These are phyloP conservation scores for Seriola rivoliana DNA, from an alignment of 2,113 vertebrate species.

Conservation along the genomic window DNA sequence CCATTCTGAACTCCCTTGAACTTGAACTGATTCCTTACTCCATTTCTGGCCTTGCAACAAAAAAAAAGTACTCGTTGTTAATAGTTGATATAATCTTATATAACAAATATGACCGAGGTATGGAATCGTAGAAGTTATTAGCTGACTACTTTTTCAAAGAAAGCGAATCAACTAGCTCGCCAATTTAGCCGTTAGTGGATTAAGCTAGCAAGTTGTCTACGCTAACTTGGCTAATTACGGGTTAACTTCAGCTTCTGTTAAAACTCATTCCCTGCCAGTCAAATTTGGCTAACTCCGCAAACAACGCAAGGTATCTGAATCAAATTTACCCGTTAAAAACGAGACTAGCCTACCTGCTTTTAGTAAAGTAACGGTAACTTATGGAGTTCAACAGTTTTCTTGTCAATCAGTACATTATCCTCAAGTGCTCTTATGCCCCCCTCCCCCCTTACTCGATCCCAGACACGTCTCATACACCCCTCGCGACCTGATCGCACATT, in stretches of 20 bases:
- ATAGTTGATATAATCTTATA: not conserved
- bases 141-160: not conserved
- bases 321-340: not conserved
- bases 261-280: not conserved
- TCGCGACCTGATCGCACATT: conserved; percentile 55
- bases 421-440: conserved; percentile 16
- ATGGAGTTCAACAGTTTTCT: not conserved
- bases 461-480: not conserved
- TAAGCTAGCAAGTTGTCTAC: conserved; percentile 27
- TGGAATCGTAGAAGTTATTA: not conserved
- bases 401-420: not conserved
- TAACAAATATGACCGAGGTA: not conserved
- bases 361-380: not conserved
- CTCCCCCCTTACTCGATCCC: not conserved
- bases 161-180: not conserved
- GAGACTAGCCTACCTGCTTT: not conserved
- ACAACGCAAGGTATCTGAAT: not conserved
- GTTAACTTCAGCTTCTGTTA: not conserved
- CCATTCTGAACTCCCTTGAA: conserved; percentile 61
- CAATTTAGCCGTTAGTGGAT: conserved; percentile 12
- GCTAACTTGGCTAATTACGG: not conserved
- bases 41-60: conserved; percentile 63
- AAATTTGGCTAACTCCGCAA: not conserved
- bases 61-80: not conserved
- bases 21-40: conserved; percentile 56